These are phyloP conservation scores for Petrophora chlorosata DNA, from an alignment of 2,888 invertebrate genomes.

Conservation along the genomic window DNA sequence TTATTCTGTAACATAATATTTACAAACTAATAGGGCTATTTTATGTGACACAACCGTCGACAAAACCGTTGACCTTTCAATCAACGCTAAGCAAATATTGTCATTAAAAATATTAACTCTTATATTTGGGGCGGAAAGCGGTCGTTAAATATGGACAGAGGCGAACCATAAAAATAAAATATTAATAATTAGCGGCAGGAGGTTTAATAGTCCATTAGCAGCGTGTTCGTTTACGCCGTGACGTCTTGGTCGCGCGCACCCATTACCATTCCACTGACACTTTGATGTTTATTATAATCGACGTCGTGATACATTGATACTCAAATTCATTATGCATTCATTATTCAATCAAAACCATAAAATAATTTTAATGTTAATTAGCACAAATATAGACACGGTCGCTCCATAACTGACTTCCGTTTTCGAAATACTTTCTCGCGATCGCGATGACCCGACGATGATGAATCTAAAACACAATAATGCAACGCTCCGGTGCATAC, in stretches of 20 bases:
- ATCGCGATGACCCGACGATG: constrained; percentile 51
- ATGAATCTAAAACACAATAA: constrained; percentile 57
- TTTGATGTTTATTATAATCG: constrained; percentile 46
- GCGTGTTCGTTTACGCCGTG: constrained; percentile 57
- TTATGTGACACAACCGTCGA: constrained; percentile 47
- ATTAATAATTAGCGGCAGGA: constrained; percentile 73
- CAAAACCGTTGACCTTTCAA: constrained; percentile 68
- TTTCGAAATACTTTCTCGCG: constrained; percentile 57
- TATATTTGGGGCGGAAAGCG: constrained; percentile 70
- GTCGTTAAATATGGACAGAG: constrained; percentile 69
- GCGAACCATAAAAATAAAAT: constrained; percentile 73
- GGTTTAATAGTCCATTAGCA: constrained; percentile 72
- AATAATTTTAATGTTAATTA: constrained; percentile 28
- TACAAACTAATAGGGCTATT: constrained; percentile 49
- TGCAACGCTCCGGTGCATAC: constrained; percentile 61
- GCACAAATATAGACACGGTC: constrained; percentile 25
- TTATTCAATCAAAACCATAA: constrained; percentile 29
- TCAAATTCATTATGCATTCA: constrained; percentile 28
- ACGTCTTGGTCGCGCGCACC: constrained; percentile 47
- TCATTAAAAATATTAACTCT: constrained; percentile 63
- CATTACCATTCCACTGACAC: constrained; percentile 45
- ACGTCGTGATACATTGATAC: constrained; percentile 38
- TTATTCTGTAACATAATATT: constrained; percentile 58
- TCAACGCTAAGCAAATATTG: constrained; percentile 69
- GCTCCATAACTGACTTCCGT: constrained; percentile 50